A percentile compares a stretch with the other conserved stretches of the same genome.
These are phyloP conservation scores for Drosophila simulans DNA, from an alignment of 1,140 invertebrate species.

Conservation along the genomic window DNA sequence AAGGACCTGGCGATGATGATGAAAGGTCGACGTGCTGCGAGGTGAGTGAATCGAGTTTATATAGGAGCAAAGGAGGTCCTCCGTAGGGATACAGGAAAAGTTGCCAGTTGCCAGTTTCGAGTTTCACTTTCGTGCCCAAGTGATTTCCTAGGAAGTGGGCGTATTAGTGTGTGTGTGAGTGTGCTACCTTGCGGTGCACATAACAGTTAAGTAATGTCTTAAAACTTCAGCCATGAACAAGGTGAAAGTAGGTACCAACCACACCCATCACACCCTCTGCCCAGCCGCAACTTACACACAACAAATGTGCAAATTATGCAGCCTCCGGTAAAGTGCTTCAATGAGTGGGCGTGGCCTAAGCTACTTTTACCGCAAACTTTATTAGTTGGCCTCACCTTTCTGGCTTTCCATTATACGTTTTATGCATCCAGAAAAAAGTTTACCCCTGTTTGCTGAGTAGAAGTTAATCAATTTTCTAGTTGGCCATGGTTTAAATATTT, in stretches of 20 bases:
- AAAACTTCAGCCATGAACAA: constrained; percentile 65
- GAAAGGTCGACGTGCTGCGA: constrained; percentile 39
- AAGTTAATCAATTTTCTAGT: constrained; percentile 71
- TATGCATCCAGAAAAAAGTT: constrained; percentile 38
- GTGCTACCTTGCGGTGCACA: constrained; percentile 70
- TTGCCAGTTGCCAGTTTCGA: constrained; percentile 56
- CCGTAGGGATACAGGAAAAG: constrained; percentile 32
- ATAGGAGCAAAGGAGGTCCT: constrained; percentile 1
- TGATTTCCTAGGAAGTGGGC: constrained; percentile 57
- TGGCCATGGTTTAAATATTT: constrained; percentile 66
- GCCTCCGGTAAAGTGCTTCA: constrained; percentile 34
- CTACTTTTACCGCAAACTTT: constrained; percentile 66
- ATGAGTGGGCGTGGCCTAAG: constrained; percentile 67
- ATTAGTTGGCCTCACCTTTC: constrained; percentile 72
- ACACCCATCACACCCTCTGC: constrained; percentile 8
- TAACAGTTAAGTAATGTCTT: constrained; percentile 82
- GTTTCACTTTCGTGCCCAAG: constrained; percentile 80
- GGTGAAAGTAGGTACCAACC: constrained; percentile 25
- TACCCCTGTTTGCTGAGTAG: constrained; percentile 37
- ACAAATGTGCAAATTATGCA: constrained; percentile 73
- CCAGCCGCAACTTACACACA: constrained; percentile 35
- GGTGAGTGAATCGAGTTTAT: constrained; percentile 45
- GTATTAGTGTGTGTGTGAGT: constrained; percentile 11
- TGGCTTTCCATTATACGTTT: constrained; percentile 62
- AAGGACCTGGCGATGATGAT: constrained; percentile 44